phyloP scores from a whole-genome alignment of 2,888 invertebrate genomes.

The Cephus runcator region DNA sequence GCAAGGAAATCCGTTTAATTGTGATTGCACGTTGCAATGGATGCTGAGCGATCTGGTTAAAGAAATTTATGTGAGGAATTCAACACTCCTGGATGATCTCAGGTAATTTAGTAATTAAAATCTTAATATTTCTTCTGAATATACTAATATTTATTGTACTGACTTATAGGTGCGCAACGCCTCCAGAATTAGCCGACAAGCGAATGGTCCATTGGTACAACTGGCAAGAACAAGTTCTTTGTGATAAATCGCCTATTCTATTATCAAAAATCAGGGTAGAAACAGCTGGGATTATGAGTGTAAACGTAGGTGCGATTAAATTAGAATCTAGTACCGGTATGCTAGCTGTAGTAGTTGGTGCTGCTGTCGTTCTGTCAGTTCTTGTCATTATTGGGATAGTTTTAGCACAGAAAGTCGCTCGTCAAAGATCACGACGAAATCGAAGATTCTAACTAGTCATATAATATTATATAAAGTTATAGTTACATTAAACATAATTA shows the following conservation, averaged over 20 bases:
- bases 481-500: slow-evolving; percentile 1
- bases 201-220: slow-evolving; percentile 73
- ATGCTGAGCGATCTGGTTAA: slow-evolving; percentile 69
- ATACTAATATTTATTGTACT: background rate
- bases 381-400: slow-evolving; percentile 48
- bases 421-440: slow-evolving; percentile 43
- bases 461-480: slow-evolving; percentile 3
- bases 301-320: slow-evolving; percentile 25
- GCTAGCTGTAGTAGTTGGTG: slow-evolving; percentile 38
- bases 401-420: slow-evolving; percentile 37
- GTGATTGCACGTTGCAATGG: slow-evolving; percentile 73
- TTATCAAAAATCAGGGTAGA: slow-evolving; percentile 34
- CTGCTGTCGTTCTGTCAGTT: slow-evolving; percentile 38
- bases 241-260: slow-evolving; percentile 47
- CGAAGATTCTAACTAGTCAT: slow-evolving; percentile 46
- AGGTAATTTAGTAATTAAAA: slow-evolving; percentile 59
- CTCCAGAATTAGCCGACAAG: slow-evolving; percentile 65
- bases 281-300: slow-evolving; percentile 26
- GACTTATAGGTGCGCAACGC: slow-evolving; percentile 67
- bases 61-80: slow-evolving; percentile 65
- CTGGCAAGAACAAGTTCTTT: slow-evolving; percentile 69
- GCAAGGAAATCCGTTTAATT: slow-evolving; percentile 74
- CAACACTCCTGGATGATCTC: slow-evolving; percentile 67
- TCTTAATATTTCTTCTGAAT: background rate
- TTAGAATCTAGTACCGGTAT: slow-evolving; percentile 45